Conservation (phyloP, 2,888 invertebrate species). For the Agrochola circellaris region DNA sequence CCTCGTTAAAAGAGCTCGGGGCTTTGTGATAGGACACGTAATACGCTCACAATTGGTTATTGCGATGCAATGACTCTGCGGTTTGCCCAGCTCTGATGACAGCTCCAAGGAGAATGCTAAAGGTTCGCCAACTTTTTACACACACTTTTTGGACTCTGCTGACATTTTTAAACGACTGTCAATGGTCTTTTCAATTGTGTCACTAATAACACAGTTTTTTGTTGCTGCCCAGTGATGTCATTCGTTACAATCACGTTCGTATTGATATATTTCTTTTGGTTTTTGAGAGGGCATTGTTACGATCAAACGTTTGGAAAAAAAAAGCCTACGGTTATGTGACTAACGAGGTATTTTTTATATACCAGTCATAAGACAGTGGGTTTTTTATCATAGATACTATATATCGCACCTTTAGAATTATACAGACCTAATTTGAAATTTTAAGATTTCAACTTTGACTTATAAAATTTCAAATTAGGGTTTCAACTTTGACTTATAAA, state of each 20-base stretch:
- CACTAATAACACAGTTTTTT: conserved; percentile 44
- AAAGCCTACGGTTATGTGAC: conserved; percentile 7
- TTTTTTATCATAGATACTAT: background rate
- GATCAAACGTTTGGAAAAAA: conserved; percentile 1
- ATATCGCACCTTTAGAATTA: too few relatives aligned
- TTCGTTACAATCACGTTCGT: conserved; percentile 41
- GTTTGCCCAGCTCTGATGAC: conserved; percentile 81
- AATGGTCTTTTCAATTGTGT: conserved; percentile 45
- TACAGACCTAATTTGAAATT: too few relatives aligned
- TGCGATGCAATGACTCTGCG: conserved; percentile 90
- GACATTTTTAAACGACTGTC: conserved; percentile 57
- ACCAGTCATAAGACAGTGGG: background rate
- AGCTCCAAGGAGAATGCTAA: conserved; percentile 81
- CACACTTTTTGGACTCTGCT: conserved; percentile 52
- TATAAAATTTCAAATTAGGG: too few relatives aligned
- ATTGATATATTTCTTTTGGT: conserved; percentile 36
- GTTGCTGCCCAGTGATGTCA: conserved; percentile 33
- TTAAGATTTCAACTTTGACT: too few relatives aligned
- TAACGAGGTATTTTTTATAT: conserved; percentile 24
- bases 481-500: too few relatives aligned
- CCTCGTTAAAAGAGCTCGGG: conserved; percentile 78
- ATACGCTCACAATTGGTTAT: conserved; percentile 91
- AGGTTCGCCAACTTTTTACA: conserved; percentile 74
- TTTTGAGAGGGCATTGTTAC: conserved; percentile 17
- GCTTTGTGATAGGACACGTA: conserved; percentile 89